Evolutionary conservation across 1,140 invertebrate genomes (phyloP).

Genomic region (Tetranychus urticae): DNA sequence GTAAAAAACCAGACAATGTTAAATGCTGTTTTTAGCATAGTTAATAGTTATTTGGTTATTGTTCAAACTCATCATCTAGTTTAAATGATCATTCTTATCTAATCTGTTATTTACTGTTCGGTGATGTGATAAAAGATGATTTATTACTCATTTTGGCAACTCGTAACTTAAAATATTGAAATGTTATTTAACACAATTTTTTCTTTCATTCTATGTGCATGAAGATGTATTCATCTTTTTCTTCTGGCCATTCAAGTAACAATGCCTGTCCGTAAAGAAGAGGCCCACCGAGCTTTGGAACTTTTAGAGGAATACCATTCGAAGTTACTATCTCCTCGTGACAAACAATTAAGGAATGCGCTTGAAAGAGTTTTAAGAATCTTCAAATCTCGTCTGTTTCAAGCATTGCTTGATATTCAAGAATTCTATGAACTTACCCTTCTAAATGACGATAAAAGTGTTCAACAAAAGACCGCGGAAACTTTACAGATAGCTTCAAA

Average conservation of each 20-base stretch:
- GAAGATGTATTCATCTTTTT: too few relatives aligned
- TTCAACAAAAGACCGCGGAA: slow-evolving; percentile 28
- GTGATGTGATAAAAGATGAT: too few relatives aligned
- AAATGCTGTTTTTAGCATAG: too few relatives aligned
- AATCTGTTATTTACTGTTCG: too few relatives aligned
- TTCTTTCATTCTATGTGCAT: too few relatives aligned
- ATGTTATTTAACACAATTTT: too few relatives aligned
- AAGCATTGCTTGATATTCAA: slow-evolving; percentile 90
- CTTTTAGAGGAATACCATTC: slow-evolving; percentile 90
- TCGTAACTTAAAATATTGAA: too few relatives aligned
- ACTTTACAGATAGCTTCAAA: slow-evolving; percentile 84
- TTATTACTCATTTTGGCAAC: too few relatives aligned
- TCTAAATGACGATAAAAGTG: slow-evolving; percentile 61
- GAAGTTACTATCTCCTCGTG: slow-evolving; percentile 66
- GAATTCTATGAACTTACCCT: slow-evolving; percentile 94
- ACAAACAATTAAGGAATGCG: slow-evolving; percentile 72
- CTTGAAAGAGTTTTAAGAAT: slow-evolving; percentile 91
- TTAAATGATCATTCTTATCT: too few relatives aligned
- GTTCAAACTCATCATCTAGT: too few relatives aligned
- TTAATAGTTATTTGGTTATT: too few relatives aligned
- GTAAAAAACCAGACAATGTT: too few relatives aligned
- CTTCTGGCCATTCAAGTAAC: background rate
- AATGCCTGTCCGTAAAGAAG: slow-evolving; percentile 27
- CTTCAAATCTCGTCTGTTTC: slow-evolving; percentile 90
- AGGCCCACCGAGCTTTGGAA: slow-evolving; percentile 87